Base-by-base conservation (phyloP, 2,113 vertebrate genomes). In the Gobiocypris rarus region DNA sequence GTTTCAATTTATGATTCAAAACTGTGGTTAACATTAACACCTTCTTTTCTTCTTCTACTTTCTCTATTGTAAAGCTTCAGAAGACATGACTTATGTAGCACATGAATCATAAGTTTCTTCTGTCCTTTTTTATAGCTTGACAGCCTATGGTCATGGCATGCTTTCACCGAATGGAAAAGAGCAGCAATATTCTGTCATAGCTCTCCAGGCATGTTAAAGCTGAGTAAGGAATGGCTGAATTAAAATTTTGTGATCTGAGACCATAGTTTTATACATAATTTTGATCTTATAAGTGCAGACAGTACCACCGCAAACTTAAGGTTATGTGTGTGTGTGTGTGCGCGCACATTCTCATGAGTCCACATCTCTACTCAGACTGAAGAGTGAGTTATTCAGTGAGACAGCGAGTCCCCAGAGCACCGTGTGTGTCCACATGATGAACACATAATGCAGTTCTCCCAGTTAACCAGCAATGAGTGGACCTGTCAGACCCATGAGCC, bases 331-430 rank as follows among this genome's bases (percentile, higher is more conserved):
- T 38, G 34, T 34, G 69, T 67, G 73, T 81, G 45, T 82, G 38
- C 87, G 90, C 87, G 89, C 38, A 38, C 45, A 9, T 56, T 38
- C 54, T 81, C 61, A 74, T 69, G 74, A 82, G 65, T 81, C 38
- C 67, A 81, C 22, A 75, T 83, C 76, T 79, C 58, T 56, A 13
- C 50, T 77, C 24, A 86, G 86, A 88, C 28, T 81, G 86, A 89
- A 87, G 82, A 86, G 75, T 73, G 61, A 71, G 75, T 88, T 85
- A 89, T 89, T 82, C 70, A 74, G 75, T 79, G 71, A 88, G 90
- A 91, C 90, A 91, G 87, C 24, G 63, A 82, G 82, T 89, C 87
- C 86, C 85, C 45, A 17, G 81, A 73, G 85, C 19, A 58, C 31
- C 19, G 26, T 63, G 56, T 54, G 75, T 54, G 76, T 85, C 63